Conservation (phyloP, 2,888 invertebrate species). For the Oscheius sp. region DNA sequence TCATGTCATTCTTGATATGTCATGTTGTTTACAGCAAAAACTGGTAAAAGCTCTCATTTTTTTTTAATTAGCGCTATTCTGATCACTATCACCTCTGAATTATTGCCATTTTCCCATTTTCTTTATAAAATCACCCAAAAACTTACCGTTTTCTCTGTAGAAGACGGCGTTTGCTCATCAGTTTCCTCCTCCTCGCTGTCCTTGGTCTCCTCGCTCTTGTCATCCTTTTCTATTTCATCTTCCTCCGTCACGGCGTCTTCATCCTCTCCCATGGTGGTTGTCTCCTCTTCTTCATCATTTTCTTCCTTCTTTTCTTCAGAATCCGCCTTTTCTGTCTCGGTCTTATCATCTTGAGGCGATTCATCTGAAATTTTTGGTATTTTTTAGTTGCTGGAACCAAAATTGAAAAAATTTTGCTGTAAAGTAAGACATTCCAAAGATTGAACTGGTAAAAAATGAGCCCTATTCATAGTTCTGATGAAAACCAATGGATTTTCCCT, state of each 20-base stretch:
- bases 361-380: constrained; percentile 35
- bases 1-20: no score
- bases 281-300: neutral
- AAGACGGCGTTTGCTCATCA: neutral
- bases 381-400: no score
- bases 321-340: constrained; percentile 8
- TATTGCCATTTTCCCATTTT: neutral
- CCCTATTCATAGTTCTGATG: no score
- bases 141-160: constrained; percentile 35
- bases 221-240: constrained; percentile 13
- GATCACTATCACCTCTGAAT: no score
- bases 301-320: neutral
- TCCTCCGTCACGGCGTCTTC: constrained; percentile 38
- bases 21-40: no score
- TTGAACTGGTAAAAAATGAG: no score
- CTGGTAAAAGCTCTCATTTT: no score
- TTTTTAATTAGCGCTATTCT: no score
- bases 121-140: neutral
- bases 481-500: no score
- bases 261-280: neutral
- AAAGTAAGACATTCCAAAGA: no score
- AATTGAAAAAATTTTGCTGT: no score
- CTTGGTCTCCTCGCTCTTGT: constrained; percentile 29
- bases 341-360: constrained; percentile 13
- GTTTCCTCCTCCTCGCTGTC: constrained; percentile 23